Base-by-base conservation (phyloP, 2,888 invertebrate species). In the Eupelmus urozonus region DNA sequence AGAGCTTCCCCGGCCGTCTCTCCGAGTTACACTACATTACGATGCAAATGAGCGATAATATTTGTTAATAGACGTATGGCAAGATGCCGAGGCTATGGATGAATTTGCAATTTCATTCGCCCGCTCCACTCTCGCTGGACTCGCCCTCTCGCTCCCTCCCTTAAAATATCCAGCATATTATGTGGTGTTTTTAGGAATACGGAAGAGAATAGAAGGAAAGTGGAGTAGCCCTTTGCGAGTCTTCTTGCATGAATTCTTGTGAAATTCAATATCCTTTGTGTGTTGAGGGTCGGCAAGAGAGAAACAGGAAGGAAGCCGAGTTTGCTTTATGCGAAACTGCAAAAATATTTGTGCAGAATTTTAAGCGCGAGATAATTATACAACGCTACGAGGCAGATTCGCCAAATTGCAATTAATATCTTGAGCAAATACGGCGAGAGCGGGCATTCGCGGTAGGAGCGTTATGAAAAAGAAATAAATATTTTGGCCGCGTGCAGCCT, bases 21-120 rank as follows among this genome's bases (percentile, higher is more conserved):
- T 23, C 13, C 18, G 45, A 25, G 51, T 71, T 75, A 66, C 71
- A 63, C 73, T 63, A 71, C 62, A 78, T 80, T 78, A 78, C 76
- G 69, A 80, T 80, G 80, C 73, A 80, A 80, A 78, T 73, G 67
- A 71, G 76, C 69, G 78, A 78, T 80, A 80, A 80, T 76, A 80
- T 80, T 80, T 78, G 78, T 75, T 80, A 80, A 80, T 76, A 73
- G 78, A 76, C 78, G 59, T 62, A 60, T 66, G 74, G 72, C 71
- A 74, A 66, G 71, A 71, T 67, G 63, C 49, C 40, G 57, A 29
- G 34, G 16, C 60, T 40, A 55, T 23, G 25, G 65, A 71, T 60
- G 69, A 80, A 80, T 80, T 80, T 80, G 69, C 67, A 73, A 76
- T 57, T 73, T 73, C 42, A 45, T 65, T 70, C 20, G 34, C 25